Conservation (phyloP, 2,888 invertebrate species). For the Harpalus rufipes region DNA sequence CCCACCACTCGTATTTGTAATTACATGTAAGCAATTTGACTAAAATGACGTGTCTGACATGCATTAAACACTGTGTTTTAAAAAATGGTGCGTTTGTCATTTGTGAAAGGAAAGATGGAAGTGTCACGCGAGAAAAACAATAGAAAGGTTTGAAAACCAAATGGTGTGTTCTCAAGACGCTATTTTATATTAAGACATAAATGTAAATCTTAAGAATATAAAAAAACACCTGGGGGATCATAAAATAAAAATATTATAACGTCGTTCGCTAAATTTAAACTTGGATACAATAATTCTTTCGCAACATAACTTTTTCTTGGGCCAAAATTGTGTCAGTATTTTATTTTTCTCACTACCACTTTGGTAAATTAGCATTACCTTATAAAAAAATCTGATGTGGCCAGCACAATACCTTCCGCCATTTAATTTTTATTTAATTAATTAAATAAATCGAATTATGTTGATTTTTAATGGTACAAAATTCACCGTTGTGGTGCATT, state of each 20-base stretch:
- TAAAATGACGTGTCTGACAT: slow-evolving; percentile 56
- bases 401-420: too few species aligned
- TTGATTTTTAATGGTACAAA: too few species aligned
- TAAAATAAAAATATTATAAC: background rate
- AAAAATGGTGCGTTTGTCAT: slow-evolving; percentile 28
- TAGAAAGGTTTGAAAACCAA: background rate
- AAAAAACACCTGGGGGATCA: background rate
- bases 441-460: too few species aligned
- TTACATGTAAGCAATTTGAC: slow-evolving; percentile 32
- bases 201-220: background rate
- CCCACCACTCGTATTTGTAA: background rate
- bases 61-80: slow-evolving; percentile 54
- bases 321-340: too few species aligned
- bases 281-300: background rate
- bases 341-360: too few species aligned
- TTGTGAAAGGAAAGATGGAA: background rate
- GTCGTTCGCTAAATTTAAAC: background rate
- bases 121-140: slow-evolving; percentile 17
- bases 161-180: slow-evolving; percentile 1
- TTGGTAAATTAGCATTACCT: too few species aligned
- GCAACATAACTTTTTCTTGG: background rate
- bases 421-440: too few species aligned
- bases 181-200: background rate
- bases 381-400: too few species aligned
- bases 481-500: too few species aligned